Base-by-base conservation (phyloP, 2,113 vertebrate genomes). In the Gila orcuttii region DNA sequence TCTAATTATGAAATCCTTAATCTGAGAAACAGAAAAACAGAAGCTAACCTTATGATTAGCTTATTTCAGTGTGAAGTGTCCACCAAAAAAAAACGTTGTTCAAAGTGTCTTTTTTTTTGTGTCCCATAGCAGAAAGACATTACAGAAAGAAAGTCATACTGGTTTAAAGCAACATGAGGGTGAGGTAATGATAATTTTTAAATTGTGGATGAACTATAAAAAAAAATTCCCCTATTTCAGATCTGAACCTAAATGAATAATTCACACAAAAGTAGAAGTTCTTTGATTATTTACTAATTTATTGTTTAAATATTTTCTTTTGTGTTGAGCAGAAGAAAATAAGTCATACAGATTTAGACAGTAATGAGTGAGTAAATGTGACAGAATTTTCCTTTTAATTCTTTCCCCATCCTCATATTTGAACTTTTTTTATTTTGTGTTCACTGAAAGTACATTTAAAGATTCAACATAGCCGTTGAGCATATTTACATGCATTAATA, bases 21-120 rank as follows among this genome's bases (percentile, higher is more conserved):
- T 62, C 4, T 0, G 23, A 80, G 21, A 73, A 12, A 76, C 10
- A 23, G 21, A 23, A 62, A 73, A 82, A 85, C 52, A 82, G 76
- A 83, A 85, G 62, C 60, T 76, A 57, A 85, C 83, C 39, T 85
- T 85, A 42, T 69, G 82, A 88, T 90, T 85, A 88, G 89, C 87
- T 79, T 80, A 69, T 88, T 90, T 85, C 59, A 33, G 85, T 69
- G 57, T 33, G 42, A 79, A 59, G 78, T 55, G 78, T 55, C 83
- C 83, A 36, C 69, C 47, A 39, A 50, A 50, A 12, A 12, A 50
- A 50, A 12, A 50, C 47, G 0, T 57, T 57, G 7, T 57, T 57
- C 52, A 57, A 21, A 21, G 19, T 57, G 7, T 21, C 6, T 57
- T 57, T 57, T 57, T 57, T 55, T 19, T 55, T 55, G 47, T 50